A percentile compares a stretch with the other conserved stretches of the same genome.
These are phyloP conservation scores for Dicentrarchus labrax DNA, from an alignment of 2,113 vertebrate species.

Conservation along the genomic window DNA sequence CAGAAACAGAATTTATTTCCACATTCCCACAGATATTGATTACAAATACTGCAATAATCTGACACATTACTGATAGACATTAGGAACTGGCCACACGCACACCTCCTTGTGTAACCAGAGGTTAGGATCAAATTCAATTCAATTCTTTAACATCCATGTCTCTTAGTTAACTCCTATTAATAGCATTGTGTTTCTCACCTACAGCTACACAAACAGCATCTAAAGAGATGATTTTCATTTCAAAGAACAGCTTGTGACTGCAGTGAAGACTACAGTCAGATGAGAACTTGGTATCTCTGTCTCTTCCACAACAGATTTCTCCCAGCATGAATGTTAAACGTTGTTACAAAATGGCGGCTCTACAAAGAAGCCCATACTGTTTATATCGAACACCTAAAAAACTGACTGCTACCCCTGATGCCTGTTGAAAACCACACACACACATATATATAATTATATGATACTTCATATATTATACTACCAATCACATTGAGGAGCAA, in stretches of 20 bases:
- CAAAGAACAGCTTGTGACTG: slow-evolving; percentile 12
- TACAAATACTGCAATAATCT: not conserved
- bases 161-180: not conserved
- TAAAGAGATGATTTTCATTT: not conserved
- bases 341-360: slow-evolving; percentile 37
- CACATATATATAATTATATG: not conserved
- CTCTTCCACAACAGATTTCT: slow-evolving; percentile 14
- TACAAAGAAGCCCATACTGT: not conserved
- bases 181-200: not conserved
- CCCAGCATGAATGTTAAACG: slow-evolving; percentile 5
- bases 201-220: accelerated
- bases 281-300: not conserved
- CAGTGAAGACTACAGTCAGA: not conserved
- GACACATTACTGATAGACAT: not conserved
- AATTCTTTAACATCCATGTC: not conserved
- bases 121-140: not conserved
- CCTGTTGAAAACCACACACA: not conserved
- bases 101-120: not conserved
- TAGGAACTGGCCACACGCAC: not conserved
- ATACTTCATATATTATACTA: not conserved
- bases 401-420: not conserved
- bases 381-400: not conserved
- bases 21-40: not conserved
- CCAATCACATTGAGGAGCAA: not conserved
- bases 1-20: not conserved